These are phyloP conservation scores for Reticulitermes lucifugus DNA, from an alignment of 2,888 invertebrate genomes.

Conservation along the genomic window DNA sequence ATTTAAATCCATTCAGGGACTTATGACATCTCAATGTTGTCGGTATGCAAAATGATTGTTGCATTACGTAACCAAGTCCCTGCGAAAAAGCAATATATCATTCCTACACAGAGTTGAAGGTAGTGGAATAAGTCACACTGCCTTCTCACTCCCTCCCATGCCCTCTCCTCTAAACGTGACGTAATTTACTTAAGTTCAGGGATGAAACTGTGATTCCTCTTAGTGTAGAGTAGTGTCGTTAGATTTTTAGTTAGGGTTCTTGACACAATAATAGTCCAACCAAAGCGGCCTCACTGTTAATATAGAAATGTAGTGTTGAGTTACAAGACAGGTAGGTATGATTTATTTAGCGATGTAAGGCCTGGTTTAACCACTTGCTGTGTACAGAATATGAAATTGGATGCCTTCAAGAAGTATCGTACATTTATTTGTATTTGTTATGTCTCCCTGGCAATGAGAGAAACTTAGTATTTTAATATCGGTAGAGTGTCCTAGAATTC, in stretches of 20 bases:
- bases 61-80: not conserved
- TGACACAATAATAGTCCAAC: conserved; percentile 45
- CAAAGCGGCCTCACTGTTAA: conserved; percentile 51
- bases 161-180: conserved; percentile 23
- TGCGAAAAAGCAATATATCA: not conserved
- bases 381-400: not conserved
- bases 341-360: not conserved
- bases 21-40: not conserved
- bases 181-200: conserved; percentile 47
- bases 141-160: conserved; percentile 27
- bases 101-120: conserved; percentile 10
- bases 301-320: conserved; percentile 12
- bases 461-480: not conserved
- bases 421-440: not conserved
- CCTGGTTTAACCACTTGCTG: conserved; percentile 26
- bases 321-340: conserved; percentile 46
- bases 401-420: not conserved
- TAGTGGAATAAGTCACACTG: not conserved
- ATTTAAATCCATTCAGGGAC: not conserved
- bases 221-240: conserved; percentile 13
- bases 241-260: conserved; percentile 34
- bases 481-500: not conserved
- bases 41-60: not conserved
- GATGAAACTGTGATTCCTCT: conserved; percentile 49
- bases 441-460: not conserved